These are phyloP conservation scores for Acheta domesticus DNA, from an alignment of 2,888 invertebrate species.

Conservation along the genomic window DNA sequence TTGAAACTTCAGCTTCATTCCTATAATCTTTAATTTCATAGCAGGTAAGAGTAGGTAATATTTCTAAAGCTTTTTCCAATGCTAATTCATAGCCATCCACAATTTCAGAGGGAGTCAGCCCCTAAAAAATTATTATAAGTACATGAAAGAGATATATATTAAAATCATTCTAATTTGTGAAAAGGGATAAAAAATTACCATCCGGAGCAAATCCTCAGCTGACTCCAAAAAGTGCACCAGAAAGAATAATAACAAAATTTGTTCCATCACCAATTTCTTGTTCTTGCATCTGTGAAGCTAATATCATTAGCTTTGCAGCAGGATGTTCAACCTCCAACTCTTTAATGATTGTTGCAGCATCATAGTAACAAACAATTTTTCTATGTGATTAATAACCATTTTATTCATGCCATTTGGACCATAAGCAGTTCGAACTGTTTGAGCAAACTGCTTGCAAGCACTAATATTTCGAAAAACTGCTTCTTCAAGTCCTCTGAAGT, in stretches of 20 bases:
- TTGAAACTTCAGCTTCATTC: slow-evolving; percentile 65
- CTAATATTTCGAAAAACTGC: slow-evolving; percentile 93
- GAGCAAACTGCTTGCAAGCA: slow-evolving; percentile 93
- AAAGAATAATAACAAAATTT: slow-evolving; percentile 93
- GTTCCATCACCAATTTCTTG: slow-evolving; percentile 98
- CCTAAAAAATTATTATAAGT: slow-evolving; percentile 50
- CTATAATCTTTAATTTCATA: slow-evolving; percentile 68
- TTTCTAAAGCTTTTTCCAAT: slow-evolving; percentile 81
- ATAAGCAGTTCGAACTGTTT: slow-evolving; percentile 90
- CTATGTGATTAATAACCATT: slow-evolving; percentile 98
- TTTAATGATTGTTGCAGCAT: slow-evolving; percentile 96
- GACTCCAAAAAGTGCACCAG: slow-evolving; percentile 87
- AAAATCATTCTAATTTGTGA: neutral
- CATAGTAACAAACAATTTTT: slow-evolving; percentile 97
- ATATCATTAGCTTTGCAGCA: slow-evolving; percentile 92
- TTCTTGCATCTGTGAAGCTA: slow-evolving; percentile 98
- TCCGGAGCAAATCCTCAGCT: slow-evolving; percentile 85
- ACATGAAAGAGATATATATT: neutral
- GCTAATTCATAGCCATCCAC: slow-evolving; percentile 93
- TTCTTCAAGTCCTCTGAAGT: slow-evolving; percentile 91
- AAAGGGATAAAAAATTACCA: slow-evolving; percentile 51
- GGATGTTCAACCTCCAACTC: slow-evolving; percentile 98
- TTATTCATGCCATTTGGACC: slow-evolving; percentile 99
- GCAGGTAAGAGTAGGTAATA: slow-evolving; percentile 77
- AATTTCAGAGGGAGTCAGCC: slow-evolving; percentile 95